These are phyloP conservation scores for Ooceraea biroi DNA, from an alignment of 1,140 invertebrate species.

Conservation along the genomic window DNA sequence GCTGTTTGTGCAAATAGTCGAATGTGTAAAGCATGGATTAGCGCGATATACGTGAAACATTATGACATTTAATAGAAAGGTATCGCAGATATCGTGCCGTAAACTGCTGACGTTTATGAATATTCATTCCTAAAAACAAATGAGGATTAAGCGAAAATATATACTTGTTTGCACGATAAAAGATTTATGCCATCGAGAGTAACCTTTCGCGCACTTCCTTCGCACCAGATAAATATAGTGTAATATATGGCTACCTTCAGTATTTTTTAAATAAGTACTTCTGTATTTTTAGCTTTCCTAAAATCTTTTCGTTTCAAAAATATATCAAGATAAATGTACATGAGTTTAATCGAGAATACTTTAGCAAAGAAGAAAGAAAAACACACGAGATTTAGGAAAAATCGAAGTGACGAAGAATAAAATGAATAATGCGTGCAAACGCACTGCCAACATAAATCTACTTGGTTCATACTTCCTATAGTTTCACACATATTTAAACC, in stretches of 20 bases:
- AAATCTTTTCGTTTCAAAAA: neutral
- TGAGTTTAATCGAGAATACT: neutral
- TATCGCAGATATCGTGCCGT: neutral
- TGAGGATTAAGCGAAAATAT: neutral
- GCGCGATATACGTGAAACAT: neutral
- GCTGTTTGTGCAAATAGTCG: conserved; percentile 4
- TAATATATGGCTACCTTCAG: neutral
- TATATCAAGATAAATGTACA: neutral
- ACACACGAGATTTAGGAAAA: conserved; percentile 19
- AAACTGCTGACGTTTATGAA: neutral
- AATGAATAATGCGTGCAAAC: conserved; percentile 39
- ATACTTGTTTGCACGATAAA: neutral
- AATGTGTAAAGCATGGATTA: neutral
- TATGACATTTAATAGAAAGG: conserved; percentile 5
- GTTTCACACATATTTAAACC: conserved; percentile 56
- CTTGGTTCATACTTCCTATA: conserved; percentile 53
- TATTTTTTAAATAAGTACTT: neutral
- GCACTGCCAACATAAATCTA: conserved; percentile 51
- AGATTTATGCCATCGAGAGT: neutral
- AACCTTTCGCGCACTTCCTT: neutral
- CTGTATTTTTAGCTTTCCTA: neutral
- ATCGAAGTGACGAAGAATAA: conserved; percentile 34
- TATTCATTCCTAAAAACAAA: neutral
- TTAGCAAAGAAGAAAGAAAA: conserved; percentile 5
- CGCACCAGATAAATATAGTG: neutral